A percentile compares a stretch with the other conserved stretches of the same genome.
Conservation (phyloP, 2,888 invertebrate species). For the Beris chalybata region DNA sequence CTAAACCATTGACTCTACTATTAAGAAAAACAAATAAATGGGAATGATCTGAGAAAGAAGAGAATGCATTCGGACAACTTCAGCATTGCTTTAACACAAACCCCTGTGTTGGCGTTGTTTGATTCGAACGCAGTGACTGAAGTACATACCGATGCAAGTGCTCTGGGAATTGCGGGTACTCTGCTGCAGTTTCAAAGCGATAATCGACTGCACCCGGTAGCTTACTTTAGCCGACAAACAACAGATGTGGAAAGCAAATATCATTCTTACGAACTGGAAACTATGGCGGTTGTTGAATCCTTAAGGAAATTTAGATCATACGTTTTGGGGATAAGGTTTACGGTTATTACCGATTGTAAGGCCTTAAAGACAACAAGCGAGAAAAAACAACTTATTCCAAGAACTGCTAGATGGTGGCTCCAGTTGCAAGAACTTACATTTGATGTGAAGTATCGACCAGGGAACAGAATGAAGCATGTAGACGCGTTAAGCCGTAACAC, state of each 20-base stretch:
- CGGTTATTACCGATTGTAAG: constrained; percentile 23
- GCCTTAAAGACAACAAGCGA: constrained; percentile 2
- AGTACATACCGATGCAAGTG: no score
- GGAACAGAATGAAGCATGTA: neutral
- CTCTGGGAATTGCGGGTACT: no score
- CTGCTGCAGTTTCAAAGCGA: no score
- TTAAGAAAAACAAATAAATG: no score
- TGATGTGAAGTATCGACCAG: neutral
- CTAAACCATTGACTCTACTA: no score
- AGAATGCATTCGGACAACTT: no score
- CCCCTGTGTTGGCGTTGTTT: no score
- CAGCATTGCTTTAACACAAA: constrained; percentile 28
- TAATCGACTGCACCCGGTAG: constrained; percentile 20
- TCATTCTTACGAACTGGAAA: constrained; percentile 45
- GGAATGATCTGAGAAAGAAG: no score
- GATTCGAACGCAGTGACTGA: no score
- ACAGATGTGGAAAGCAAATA: constrained; percentile 6
- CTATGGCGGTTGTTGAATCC: constrained; percentile 42
- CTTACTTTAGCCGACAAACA: constrained; percentile 27
- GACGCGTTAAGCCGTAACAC: constrained; percentile 24
- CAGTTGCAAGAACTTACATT: constrained; percentile 3
- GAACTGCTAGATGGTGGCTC: constrained; percentile 28
- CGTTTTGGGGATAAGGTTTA: constrained; percentile 23
- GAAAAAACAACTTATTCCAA: constrained; percentile 16
- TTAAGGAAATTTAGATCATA: constrained; percentile 39